Conservation (phyloP, 2,797 vertebrate species). For the Neomorphus geoffroyi region DNA sequence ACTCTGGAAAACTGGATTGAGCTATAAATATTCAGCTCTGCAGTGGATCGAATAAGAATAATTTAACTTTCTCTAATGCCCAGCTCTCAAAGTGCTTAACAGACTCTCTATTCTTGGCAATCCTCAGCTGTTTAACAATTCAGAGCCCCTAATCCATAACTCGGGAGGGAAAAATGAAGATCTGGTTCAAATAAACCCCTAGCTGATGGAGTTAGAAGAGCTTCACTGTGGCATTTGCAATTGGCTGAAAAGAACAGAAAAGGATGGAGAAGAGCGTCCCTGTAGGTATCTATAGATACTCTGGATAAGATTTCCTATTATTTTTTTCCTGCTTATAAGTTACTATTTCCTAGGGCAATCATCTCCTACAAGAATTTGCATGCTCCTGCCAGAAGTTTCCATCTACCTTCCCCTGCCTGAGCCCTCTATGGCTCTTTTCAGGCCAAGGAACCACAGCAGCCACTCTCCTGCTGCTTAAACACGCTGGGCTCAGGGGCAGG, state of each 20-base stretch:
- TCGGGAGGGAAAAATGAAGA: slow-evolving; percentile 50
- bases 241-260: not conserved
- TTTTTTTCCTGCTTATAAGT: not conserved
- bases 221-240: slow-evolving; percentile 5
- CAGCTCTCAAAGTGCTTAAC: slow-evolving; percentile 25
- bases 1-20: slow-evolving; percentile 54
- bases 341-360: not conserved
- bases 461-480: not conserved
- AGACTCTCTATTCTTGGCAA: slow-evolving; percentile 30
- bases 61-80: slow-evolving; percentile 39
- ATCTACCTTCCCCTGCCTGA: not conserved
- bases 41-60: not conserved
- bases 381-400: not conserved
- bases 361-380: rapidly evolving
- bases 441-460: not conserved
- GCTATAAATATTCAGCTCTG: slow-evolving; percentile 57
- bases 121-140: slow-evolving; percentile 44
- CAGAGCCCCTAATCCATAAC: slow-evolving; percentile 53
- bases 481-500: not conserved
- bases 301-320: not conserved
- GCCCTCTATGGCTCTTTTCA: not conserved
- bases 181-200: slow-evolving; percentile 10
- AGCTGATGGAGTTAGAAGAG: slow-evolving; percentile 18
- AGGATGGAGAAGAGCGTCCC: not conserved
- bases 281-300: not conserved